Evolutionary conservation across 2,113 vertebrate species (phyloP).

Genomic region (Leptobrachium leishanense): DNA sequence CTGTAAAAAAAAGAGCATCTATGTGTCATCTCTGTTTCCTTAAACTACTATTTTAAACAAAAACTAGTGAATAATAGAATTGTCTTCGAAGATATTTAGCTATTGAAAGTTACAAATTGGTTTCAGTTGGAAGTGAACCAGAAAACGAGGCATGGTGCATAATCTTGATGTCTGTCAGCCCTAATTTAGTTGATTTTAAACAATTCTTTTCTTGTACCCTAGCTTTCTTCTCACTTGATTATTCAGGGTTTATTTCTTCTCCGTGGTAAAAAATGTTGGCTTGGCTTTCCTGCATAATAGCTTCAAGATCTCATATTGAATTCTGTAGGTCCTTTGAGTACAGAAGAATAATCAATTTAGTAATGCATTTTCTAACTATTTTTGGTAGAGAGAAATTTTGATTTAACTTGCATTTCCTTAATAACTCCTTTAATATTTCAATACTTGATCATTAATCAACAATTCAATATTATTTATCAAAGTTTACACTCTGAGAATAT

Average conservation of each 20-base stretch:
- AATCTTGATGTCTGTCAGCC: conserved; percentile 36
- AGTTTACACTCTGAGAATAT: too few species aligned
- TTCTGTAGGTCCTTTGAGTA: background rate
- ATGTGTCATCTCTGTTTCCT: conserved; percentile 5
- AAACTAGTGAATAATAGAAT: conserved; percentile 17
- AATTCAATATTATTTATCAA: too few species aligned
- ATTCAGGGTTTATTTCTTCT: conserved; percentile 27
- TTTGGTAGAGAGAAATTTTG: too few species aligned
- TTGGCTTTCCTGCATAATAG: conserved; percentile 33
- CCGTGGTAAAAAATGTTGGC: conserved; percentile 22
- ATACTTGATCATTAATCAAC: too few species aligned
- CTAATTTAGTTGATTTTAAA: conserved; percentile 34
- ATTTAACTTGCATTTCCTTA: too few species aligned
- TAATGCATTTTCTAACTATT: too few species aligned
- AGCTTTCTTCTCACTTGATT: conserved; percentile 30
- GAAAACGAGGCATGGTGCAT: conserved; percentile 30
- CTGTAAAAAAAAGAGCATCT: conserved; percentile 13
- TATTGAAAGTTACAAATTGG: conserved; percentile 40
- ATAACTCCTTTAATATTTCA: too few species aligned
- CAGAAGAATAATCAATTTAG: background rate
- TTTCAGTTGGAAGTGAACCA: conserved; percentile 42
- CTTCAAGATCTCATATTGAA: conserved; percentile 29
- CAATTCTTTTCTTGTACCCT: conserved; percentile 25
- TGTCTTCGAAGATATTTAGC: conserved; percentile 27
- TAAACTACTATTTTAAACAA: background rate